A percentile compares a stretch with the other conserved stretches of the same genome.
Evolutionary conservation across 2,888 invertebrate species (phyloP).

Genomic region (Synergus japonicus): DNA sequence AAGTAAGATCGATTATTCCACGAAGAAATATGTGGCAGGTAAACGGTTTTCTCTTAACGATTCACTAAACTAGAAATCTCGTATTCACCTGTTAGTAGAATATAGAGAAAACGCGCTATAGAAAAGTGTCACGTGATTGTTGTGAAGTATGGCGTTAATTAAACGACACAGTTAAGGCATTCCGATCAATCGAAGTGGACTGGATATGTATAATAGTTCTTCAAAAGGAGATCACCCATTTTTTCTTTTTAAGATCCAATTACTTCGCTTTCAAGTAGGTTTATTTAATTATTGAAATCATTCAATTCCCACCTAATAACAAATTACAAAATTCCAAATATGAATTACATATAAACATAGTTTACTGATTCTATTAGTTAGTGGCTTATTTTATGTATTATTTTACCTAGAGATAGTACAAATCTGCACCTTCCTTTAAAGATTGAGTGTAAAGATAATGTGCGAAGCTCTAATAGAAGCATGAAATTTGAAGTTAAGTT

Average conservation of each 20-base stretch:
- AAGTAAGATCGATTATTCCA: conserved; percentile 26
- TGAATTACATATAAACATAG: too few relatives aligned
- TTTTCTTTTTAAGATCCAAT: neutral
- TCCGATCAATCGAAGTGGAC: conserved; percentile 17
- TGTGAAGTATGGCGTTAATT: conserved; percentile 31
- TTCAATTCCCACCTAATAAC: too few relatives aligned
- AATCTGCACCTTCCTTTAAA: conserved; percentile 9
- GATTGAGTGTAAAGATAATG: neutral
- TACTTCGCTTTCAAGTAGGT: neutral
- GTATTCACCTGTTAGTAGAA: conserved; percentile 28
- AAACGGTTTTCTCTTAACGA: conserved; percentile 32
- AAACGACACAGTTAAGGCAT: conserved; percentile 36
- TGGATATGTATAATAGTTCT: neutral
- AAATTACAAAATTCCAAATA: too few relatives aligned
- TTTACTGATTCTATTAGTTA: too few relatives aligned
- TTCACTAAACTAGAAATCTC: conserved; percentile 24
- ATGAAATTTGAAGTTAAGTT: conserved; percentile 10
- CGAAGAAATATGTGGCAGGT: conserved; percentile 28
- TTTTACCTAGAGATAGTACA: too few relatives aligned
- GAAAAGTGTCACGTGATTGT: conserved; percentile 25
- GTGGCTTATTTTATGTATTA: too few relatives aligned
- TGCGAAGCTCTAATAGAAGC: neutral
- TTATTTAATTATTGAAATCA: neutral
- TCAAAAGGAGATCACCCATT: neutral
- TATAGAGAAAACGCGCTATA: neutral